phyloP scores from a whole-genome alignment of 2,888 invertebrate species.

The Trichogramma dendrolimi region DNA sequence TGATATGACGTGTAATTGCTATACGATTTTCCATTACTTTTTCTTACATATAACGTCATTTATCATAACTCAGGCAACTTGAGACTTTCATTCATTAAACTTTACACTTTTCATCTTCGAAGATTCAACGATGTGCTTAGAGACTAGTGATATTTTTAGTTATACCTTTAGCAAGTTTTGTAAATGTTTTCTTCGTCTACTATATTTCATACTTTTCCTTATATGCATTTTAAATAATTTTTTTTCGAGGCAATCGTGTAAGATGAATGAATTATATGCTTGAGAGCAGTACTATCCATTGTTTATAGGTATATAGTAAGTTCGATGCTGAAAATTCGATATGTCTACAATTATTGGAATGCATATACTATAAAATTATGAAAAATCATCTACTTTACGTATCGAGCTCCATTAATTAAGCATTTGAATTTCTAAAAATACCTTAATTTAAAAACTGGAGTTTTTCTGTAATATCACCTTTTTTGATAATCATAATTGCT shows the following conservation, averaged over 20 bases:
- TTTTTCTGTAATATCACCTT: too few relatives aligned
- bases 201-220: slow-evolving; percentile 4
- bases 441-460: too few relatives aligned
- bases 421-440: too few relatives aligned
- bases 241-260: slow-evolving; percentile 5
- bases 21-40: slow-evolving; percentile 13
- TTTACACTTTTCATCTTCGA: slow-evolving; percentile 1
- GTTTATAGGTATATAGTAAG: slow-evolving; percentile 3
- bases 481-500: too few relatives aligned
- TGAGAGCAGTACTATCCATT: neutral
- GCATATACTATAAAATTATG: too few relatives aligned
- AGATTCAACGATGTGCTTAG: slow-evolving; percentile 28
- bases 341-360: slow-evolving; percentile 13
- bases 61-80: slow-evolving; percentile 23
- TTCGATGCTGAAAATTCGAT: slow-evolving; percentile 15
- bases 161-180: neutral
- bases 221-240: slow-evolving; percentile 3
- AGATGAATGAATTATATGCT: slow-evolving; percentile 13
- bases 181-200: slow-evolving; percentile 6
- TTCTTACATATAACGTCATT: slow-evolving; percentile 1
- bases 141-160: slow-evolving; percentile 37
- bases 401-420: too few relatives aligned
- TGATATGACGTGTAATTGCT: slow-evolving; percentile 36
- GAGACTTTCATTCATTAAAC: slow-evolving; percentile 17
- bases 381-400: too few relatives aligned